These are phyloP conservation scores for Threskiornis aethiopicus DNA, from an alignment of 2,797 vertebrate genomes.

Conservation along the genomic window DNA sequence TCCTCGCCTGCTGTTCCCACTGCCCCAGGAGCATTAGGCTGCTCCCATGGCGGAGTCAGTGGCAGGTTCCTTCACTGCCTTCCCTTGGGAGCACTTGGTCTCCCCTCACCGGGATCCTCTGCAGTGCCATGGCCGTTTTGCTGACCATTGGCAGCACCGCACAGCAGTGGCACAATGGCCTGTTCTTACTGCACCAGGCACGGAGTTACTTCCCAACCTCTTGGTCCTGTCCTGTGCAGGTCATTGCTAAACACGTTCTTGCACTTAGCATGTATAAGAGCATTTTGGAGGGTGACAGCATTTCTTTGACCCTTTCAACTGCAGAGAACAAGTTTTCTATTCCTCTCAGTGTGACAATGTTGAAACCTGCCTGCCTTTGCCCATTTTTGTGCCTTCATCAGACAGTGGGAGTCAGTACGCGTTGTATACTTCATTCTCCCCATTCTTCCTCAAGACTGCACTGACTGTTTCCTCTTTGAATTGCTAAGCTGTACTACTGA, in stretches of 20 bases:
- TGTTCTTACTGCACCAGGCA: not conserved
- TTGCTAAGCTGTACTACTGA: not conserved
- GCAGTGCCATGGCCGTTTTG: not conserved
- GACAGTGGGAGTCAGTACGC: not conserved
- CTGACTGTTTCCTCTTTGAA: not conserved
- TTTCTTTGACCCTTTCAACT: not conserved
- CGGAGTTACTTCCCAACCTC: not conserved
- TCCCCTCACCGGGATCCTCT: not conserved
- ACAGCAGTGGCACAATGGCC: not conserved
- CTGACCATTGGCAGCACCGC: not conserved
- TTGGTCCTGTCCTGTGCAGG: not conserved
- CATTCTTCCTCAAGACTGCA: not conserved
- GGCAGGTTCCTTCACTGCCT: not conserved
- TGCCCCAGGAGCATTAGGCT: not conserved
- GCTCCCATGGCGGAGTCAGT: not conserved
- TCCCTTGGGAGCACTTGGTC: not conserved
- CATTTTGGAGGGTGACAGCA: not conserved
- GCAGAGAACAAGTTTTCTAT: not conserved
- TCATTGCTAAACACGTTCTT: not conserved
- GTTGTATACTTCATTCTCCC: not conserved
- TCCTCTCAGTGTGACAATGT: not conserved
- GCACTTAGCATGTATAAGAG: not conserved
- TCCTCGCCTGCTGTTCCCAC: not conserved
- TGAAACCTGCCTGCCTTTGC: not conserved
- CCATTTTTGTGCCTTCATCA: not conserved